Evolutionary conservation across 2,797 vertebrate genomes (phyloP), one percentile per base, ranked within the genome.

Genomic region (Austrolebias charrua): DNA sequence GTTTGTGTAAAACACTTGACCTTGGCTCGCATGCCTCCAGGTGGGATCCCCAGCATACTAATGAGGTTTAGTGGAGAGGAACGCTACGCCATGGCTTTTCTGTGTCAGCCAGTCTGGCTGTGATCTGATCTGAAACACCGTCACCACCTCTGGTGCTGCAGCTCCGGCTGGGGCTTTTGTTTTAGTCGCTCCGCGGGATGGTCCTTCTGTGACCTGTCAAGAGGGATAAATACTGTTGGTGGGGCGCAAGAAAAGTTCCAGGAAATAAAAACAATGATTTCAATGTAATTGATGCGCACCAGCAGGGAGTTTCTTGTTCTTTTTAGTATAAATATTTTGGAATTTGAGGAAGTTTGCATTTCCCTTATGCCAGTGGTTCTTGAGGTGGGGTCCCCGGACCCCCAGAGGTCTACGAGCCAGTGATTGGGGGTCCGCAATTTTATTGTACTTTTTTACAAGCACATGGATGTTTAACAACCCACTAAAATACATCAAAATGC

Each of bases 21-120:
- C 88, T 89, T 90, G 85, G 82, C 75, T 89, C 84, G 83, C 77
- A 78, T 87, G 87, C 68, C 80, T 87, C 67, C 75, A 84, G 83
- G 84, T 82, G 70, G 76, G 69, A 83, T 87, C 79, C 73, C 66
- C 58, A 54, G 85, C 88, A 90, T 90, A 88, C 88, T 89, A 87
- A 89, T 89, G 71, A 86, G 75, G 74, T 67, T 52, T 71, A 83
- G 75, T 80, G 85, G 79, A 63, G 80, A 84, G 74, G 61, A 83
- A 79, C 80, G 79, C 85, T 69, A 75, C 28, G 54, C 63, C 38
- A 59, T 65, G 62, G 57, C 66, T 75, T 79, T n/a, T 75, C 56
- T 83, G 76, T 82, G 77, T 82, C 74, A 72, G 71, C 75, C 53
- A 62, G 66, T 48, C 75, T 53, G 75, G 55, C 83, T 83, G 71